Base-by-base conservation (phyloP, 2,888 invertebrate genomes). In the Drosophila ustulata region DNA sequence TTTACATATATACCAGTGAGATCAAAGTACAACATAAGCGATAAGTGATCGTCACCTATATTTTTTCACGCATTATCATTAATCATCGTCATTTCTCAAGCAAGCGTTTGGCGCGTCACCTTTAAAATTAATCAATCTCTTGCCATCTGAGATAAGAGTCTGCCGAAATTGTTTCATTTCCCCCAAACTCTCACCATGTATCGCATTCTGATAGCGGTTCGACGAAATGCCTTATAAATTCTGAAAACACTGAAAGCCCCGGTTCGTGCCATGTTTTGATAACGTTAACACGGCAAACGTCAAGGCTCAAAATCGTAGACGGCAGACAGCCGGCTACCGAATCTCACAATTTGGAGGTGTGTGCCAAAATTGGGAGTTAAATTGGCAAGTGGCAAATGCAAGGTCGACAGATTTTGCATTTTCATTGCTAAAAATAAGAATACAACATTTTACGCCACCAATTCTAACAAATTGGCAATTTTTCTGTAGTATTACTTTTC, bases 241-340 rank as follows among this genome's bases (percentile, higher is more conserved):
- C 61, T 50, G 34, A 68, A 70, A 56, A 74, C 52, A 6, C 41
- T 62, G 81, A 80, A 75, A 84, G 56, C 46, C 39, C 28, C 4
- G 47, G n/a, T 57, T 59, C 46, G 53, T 45, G 25, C 9, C 55
- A 30, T 37, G 45, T 56, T 66, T 61, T 50, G 67, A 63, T 26
- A 63, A 74, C 47, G 66, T 45, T 25, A 47, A 37, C 23, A 57
- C 18, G 9, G 37, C 11, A 37, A 37, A 37, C 37, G 37, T 37
- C 18, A 41, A 41, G 8, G 3, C 13, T 18, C 7, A 39, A 39
- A 45, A 28, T 5, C 18, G 30, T 11, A 68, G 50, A 50, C 55
- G 9, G 25, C 18, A 47, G n/a, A 26, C 26, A 30, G 26, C 25
- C 26, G 18, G 23, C 13, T 7, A 41, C 41, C 32, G 41, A 8